phyloP scores from a whole-genome alignment of 1,140 invertebrate species.

The Leptestheria dahalacensis region DNA sequence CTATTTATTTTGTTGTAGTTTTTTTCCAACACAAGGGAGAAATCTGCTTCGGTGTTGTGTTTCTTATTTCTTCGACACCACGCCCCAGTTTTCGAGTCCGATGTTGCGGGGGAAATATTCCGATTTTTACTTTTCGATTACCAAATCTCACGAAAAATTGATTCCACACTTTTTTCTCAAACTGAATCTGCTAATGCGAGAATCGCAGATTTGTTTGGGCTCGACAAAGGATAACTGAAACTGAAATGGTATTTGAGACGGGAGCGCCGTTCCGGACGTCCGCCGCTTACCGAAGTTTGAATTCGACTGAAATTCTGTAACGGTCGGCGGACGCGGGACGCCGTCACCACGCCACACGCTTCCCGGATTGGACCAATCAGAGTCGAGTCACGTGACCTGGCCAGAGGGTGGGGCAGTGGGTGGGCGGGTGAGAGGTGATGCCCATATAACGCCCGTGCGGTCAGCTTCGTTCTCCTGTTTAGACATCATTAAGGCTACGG shows the following conservation, averaged over 20 bases:
- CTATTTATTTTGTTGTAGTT: too few species aligned
- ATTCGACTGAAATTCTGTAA: constrained; percentile 10
- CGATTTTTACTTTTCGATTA: not conserved
- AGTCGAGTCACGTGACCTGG: not conserved
- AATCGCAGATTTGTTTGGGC: too few species aligned
- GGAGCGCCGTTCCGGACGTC: too few species aligned
- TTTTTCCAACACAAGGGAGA: not conserved
- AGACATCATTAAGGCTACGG: not conserved
- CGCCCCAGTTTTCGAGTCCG: not conserved
- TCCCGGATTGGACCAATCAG: not conserved
- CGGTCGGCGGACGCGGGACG: not conserved
- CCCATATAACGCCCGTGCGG: not conserved
- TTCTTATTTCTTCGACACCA: not conserved
- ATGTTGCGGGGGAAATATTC: too few species aligned
- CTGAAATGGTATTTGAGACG: too few species aligned
- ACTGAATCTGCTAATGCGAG: too few species aligned
- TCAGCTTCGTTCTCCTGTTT: not conserved
- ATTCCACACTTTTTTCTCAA: too few species aligned
- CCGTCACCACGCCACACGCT: not conserved
- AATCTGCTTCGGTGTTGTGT: not conserved
- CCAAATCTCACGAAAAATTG: too few species aligned
- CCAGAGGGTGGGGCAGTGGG: too few species aligned
- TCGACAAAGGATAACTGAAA: too few species aligned
- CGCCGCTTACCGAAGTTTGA: not conserved
- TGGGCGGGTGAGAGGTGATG: too few species aligned